phyloP scores from a whole-genome alignment of 92 coral and sea anemone genomes.

The Epizoanthus scotinus region DNA sequence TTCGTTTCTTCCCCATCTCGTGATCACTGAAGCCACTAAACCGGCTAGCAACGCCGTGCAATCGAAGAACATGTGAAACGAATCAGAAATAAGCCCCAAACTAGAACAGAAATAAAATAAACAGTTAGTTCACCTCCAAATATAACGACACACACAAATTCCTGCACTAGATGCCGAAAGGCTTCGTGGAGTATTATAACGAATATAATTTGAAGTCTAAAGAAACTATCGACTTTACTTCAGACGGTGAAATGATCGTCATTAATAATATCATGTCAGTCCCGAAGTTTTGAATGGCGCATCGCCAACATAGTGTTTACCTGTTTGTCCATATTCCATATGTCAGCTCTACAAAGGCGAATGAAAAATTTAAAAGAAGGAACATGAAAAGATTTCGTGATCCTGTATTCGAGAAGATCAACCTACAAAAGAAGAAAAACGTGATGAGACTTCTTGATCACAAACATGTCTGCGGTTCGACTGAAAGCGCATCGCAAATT shows the following conservation, averaged over 20 bases:
- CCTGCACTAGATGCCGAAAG: neutral
- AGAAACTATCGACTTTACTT: too few relatives aligned
- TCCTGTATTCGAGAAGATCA: constrained; percentile 73
- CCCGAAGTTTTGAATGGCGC: neutral
- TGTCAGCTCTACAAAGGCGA: constrained; percentile 90
- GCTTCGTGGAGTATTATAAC: too few relatives aligned
- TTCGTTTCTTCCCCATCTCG: constrained; percentile 95
- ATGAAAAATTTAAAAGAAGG: constrained; percentile 80
- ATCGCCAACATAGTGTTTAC: constrained; percentile 32
- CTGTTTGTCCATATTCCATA: constrained; percentile 99
- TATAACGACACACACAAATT: neutral
- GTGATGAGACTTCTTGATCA: neutral
- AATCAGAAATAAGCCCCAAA: constrained; percentile 94
- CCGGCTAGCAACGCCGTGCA: constrained; percentile 99
- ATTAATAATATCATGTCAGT: too few relatives aligned
- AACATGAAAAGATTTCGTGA: constrained; percentile 95
- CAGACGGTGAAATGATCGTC: too few relatives aligned
- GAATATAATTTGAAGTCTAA: too few relatives aligned
- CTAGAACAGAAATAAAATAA: constrained; percentile 53
- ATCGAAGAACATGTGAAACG: constrained; percentile 99
- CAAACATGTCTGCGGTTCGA: neutral
- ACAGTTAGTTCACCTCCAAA: neutral
- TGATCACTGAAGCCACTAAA: constrained; percentile 91
- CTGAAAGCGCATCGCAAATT: neutral
- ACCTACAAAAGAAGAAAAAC: constrained; percentile 49